A percentile compares a stretch with the other conserved stretches of the same genome.
Conservation (phyloP, 2,888 invertebrate species). For the Stegana nigrithorax region DNA sequence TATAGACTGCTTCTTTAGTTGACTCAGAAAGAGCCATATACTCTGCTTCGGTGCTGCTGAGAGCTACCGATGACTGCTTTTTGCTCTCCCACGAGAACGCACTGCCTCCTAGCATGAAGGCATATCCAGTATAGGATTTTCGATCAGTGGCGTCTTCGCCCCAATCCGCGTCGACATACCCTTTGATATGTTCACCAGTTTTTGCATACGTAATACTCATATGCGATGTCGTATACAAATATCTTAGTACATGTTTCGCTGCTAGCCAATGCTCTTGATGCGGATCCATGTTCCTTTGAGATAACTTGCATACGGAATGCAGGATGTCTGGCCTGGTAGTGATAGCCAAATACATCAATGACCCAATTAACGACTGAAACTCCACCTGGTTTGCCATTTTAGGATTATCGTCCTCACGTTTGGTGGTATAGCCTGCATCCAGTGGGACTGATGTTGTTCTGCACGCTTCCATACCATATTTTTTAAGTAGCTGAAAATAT, state of each 20-base stretch:
- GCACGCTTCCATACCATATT: neutral
- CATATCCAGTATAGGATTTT: conserved; percentile 31
- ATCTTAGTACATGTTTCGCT: conserved; percentile 21
- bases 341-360: conserved; percentile 1
- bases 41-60: conserved; percentile 31
- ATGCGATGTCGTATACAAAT: conserved; percentile 8
- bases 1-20: neutral
- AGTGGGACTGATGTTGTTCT: conserved; percentile 14
- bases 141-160: conserved; percentile 23
- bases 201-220: conserved; percentile 21
- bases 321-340: neutral
- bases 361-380: neutral
- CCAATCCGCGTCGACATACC: conserved; percentile 38
- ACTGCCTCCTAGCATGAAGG: conserved; percentile 24
- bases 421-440: conserved; percentile 19
- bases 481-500: neutral
- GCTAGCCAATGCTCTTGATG: conserved; percentile 1
- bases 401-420: conserved; percentile 11
- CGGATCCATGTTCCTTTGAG: neutral
- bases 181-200: conserved; percentile 12
- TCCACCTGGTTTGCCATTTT: neutral
- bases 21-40: conserved; percentile 27
- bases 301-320: neutral
- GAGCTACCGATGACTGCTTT: conserved; percentile 32
- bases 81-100: conserved; percentile 28